Evolutionary conservation across 2,888 invertebrate species (phyloP).

Genomic region (Philonicus albiceps): DNA sequence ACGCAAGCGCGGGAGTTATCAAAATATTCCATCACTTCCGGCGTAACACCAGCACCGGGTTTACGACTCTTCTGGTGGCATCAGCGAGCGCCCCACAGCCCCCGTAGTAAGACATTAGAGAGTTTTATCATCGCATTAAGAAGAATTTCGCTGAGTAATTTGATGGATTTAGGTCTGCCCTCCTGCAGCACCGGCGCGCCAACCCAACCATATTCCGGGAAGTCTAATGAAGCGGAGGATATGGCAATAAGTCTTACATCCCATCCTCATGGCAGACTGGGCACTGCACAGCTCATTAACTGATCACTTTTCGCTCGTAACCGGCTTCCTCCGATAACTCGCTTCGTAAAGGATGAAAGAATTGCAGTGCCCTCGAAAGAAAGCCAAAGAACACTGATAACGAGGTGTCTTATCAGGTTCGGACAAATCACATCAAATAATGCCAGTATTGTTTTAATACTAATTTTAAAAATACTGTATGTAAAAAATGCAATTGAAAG

Average conservation of each 20-base stretch:
- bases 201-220: background rate
- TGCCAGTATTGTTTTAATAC: background rate
- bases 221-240: background rate
- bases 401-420: background rate
- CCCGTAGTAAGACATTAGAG: background rate
- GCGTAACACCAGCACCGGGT: background rate
- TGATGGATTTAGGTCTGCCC: constrained; percentile 2
- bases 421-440: background rate
- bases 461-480: too few relatives aligned
- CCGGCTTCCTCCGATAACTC: background rate
- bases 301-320: background rate
- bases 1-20: constrained; percentile 24
- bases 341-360: background rate
- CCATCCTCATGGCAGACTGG: background rate
- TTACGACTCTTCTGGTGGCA: constrained; percentile 1
- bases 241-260: background rate
- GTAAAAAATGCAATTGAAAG: background rate
- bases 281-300: background rate
- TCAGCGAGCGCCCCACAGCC: background rate
- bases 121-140: background rate
- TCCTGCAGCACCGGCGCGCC: background rate
- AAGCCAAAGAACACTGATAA: constrained; percentile 7
- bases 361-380: background rate
- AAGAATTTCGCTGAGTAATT: constrained; percentile 22
- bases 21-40: constrained; percentile 40